Evolutionary conservation across 2,797 vertebrate genomes (phyloP).

Genomic region (Galago senegalensis): DNA sequence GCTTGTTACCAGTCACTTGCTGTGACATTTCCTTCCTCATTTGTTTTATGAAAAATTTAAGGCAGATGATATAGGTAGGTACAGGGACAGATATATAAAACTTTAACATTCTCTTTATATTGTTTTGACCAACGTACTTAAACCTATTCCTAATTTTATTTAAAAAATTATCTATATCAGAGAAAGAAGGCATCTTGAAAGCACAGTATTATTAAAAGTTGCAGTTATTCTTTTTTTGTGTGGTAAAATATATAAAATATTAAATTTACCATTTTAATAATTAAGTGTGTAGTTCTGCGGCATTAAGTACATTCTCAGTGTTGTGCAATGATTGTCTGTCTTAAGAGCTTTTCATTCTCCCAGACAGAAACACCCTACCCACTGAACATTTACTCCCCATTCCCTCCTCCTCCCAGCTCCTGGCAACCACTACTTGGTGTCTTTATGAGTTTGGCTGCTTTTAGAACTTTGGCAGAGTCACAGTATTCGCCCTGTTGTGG

Average conservation of each 20-base stretch:
- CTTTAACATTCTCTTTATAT: not conserved
- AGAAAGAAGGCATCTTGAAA: constrained; percentile 35
- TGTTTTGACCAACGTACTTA: not conserved
- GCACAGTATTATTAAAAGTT: not conserved
- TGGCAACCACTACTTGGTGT: not conserved
- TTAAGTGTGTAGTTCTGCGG: not conserved
- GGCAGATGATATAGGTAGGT: not conserved
- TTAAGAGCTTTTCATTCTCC: not conserved
- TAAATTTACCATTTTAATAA: not conserved
- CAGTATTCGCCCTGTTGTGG: not conserved
- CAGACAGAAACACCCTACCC: not conserved
- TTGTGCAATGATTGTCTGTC: not conserved
- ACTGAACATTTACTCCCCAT: not conserved
- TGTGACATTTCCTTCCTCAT: not conserved
- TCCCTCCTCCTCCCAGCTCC: not conserved
- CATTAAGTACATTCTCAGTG: not conserved
- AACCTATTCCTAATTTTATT: constrained; percentile 11
- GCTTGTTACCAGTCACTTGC: not conserved
- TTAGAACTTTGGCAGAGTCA: not conserved
- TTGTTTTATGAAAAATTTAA: not conserved
- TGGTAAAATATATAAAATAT: not conserved
- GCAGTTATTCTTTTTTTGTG: not conserved
- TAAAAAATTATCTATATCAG: not conserved
- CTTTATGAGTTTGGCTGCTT: not conserved
- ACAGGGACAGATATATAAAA: not conserved